Evolutionary conservation across 2,888 invertebrate species (phyloP), one percentile per base, ranked within the genome.

Genomic region (Philereme transversata): DNA sequence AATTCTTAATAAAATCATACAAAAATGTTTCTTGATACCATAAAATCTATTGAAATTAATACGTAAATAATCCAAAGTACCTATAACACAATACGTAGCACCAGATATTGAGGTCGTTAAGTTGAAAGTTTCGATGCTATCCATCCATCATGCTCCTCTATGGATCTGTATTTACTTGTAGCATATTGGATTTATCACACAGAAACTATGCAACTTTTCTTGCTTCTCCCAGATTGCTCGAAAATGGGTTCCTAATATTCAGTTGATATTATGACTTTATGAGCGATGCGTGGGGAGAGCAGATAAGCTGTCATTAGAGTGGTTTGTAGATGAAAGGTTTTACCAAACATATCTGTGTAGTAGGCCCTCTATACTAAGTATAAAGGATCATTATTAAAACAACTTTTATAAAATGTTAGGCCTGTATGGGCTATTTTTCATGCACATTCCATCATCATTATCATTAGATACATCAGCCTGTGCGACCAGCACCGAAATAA

Each of bases 101-200:
- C n/a, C n/a, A n/a, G n/a, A n/a, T n/a, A n/a, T n/a, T n/a, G n/a
- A n/a, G n/a, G 10, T 34, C n/a, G n/a, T 22, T 9, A 53, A 5
- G 22, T 44, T 7, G 4, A 11, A 44, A 46, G 38, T 35, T 46
- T 10, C 11, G 41, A 33, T 8, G 11, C 5, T 44, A 4, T 47
- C 34, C 4, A 47, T 47, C 47, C 40, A 41, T 34, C 47, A 40
- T 34, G 7, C 5, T 45, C 43, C 43, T 33, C n/a, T 51, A 38
- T 41, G 41, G 49, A 36, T 41, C 10, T 22, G 10, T 48, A 49
- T 41, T 47, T 50, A 51, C 47, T 51, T 51, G 40, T 8, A 50
- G 53, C 60, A 62, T 67, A 67, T 64, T 67, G 58, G 67, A 67
- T 67, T 67, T 68, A 65, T 63, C 51, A 55, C 47, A 41, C 22